Evolutionary conservation across 1,140 invertebrate genomes (phyloP), one percentile per base, ranked within the genome.

Genomic region (Paraescarpia echinospica): DNA sequence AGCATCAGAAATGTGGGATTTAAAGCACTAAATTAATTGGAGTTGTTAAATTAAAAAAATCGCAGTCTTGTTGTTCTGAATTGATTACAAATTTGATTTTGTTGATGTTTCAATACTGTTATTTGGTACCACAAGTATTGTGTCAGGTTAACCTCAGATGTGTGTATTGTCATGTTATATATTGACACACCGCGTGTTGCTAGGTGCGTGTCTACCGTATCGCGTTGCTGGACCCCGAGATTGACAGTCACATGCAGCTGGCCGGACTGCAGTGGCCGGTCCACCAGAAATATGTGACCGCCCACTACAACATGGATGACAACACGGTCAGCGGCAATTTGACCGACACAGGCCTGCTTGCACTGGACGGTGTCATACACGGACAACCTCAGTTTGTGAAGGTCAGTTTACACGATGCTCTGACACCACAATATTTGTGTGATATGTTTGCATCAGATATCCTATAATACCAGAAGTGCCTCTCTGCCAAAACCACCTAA

Each of bases 301-400:
- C n/a, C 12, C 92, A 92, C 92, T 92, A 22, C 59, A 59, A 33
- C 59, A 92, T 92, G 92, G 59, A 77, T 77, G 92, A 92, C 51
- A 89, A 92, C 51, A 34, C 14, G 9, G 51, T 35, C 91, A 35
- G 34, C 14, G 51, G 34, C 34, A 34, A 35, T 31, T 48, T 92
- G 48, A 59, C 35, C 8, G 35, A 92, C 91, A 92, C 1, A 12
- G 91, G 91, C 2, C 91, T 90, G 8, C 5, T 48, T 2, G 34
- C 31, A 41, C 91, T 92, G 34, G 34, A 92, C 41, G 91, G 91
- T 27, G 18, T 35, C 35, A 51, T 92, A 35, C n/a, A 92, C 1
- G 91, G 91, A 27, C 33, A 51, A 12, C 91, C 91, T 14, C 48
- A 41, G 51, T 92, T 51, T 51, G 91, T 48, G 0, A n/a, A 92